Evolutionary conservation across 1,140 invertebrate species (phyloP), one percentile per base, ranked within the genome.

Genomic region (Drosophila ohnishii): DNA sequence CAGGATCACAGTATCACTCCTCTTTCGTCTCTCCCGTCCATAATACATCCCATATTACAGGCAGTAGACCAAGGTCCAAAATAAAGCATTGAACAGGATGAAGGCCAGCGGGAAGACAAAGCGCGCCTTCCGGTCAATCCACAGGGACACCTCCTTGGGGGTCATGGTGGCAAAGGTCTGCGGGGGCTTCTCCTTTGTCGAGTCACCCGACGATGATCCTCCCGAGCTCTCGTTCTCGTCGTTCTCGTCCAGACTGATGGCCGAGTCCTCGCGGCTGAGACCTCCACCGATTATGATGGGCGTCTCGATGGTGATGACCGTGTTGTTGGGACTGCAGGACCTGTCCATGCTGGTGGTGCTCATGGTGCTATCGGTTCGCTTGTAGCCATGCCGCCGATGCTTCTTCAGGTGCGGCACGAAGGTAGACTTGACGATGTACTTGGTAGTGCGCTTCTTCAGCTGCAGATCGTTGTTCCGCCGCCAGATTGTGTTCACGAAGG

Each of bases 401-500:
- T 95, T 92, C 13, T 94, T 95, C 35, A 96, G 88, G 57, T 95
- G 94, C 1, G 96, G 96, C 0, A 96, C 96, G 66, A 97, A 88
- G 0, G 96, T 96, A 45, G 95, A 96, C 91, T 96, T 96, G 16
- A 97, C 91, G 53, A 97, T 96, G 72, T 97, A 95, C 83, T 96
- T 96, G 76, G 95, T 96, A 82, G 95, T 96, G 7, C 96, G 95
- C 90, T 97, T 97, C 90, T 97, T 96, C 63, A 97, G 80, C 60
- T 95, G 95, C 1, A 97, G 95, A 75, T 95, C 95, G 92, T 96
- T 96, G 89, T 95, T 96, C 86, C 96, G 93, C 50, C 96, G 93
- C 93, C 96, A 97, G 73, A 97, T 97, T 1, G 95, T 97, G 87
- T 97, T 97, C 3, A 97, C 96, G 71, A 97, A 96, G n/a, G 96